Evolutionary conservation across 2,113 vertebrate species (phyloP).

Genomic region (Bambusicola thoracicus): DNA sequence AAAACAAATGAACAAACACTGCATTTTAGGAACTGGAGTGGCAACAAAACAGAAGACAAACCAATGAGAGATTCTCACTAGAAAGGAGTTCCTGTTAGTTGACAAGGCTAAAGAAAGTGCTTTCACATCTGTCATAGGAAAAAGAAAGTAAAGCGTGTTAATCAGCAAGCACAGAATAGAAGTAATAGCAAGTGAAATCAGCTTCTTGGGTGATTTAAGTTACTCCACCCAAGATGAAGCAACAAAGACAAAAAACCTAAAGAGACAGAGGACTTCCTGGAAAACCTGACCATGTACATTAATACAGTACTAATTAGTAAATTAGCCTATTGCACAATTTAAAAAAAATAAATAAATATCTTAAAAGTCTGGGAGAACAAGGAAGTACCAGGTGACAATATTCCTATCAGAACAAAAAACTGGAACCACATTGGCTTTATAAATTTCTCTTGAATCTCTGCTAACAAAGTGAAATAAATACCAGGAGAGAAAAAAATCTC

Average conservation of each 20-base stretch:
- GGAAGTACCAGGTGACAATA: conserved; percentile 2
- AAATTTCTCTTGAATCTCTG: background rate
- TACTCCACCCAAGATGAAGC: conserved; percentile 18
- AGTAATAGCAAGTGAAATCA: conserved; percentile 13
- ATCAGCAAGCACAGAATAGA: background rate
- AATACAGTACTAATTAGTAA: conserved; percentile 30
- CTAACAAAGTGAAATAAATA: conserved; percentile 39
- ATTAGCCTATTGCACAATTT: conserved; percentile 53
- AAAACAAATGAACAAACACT: background rate
- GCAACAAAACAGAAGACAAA: background rate
- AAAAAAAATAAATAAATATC: conserved; percentile 16
- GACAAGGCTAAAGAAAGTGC: background rate
- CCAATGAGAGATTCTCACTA: background rate
- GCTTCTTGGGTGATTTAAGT: background rate
- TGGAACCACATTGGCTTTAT: background rate
- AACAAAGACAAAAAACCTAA: background rate
- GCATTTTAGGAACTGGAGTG: background rate
- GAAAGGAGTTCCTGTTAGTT: background rate
- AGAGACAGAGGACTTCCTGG: conserved; percentile 40
- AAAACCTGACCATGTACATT: conserved; percentile 29
- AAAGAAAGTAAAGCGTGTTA: background rate
- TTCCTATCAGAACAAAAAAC: background rate
- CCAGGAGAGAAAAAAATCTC: background rate
- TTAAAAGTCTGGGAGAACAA: conserved; percentile 13
- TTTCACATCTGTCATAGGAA: background rate